Evolutionary conservation across 2,888 invertebrate species (phyloP).

Genomic region (Heliconius ethilla): DNA sequence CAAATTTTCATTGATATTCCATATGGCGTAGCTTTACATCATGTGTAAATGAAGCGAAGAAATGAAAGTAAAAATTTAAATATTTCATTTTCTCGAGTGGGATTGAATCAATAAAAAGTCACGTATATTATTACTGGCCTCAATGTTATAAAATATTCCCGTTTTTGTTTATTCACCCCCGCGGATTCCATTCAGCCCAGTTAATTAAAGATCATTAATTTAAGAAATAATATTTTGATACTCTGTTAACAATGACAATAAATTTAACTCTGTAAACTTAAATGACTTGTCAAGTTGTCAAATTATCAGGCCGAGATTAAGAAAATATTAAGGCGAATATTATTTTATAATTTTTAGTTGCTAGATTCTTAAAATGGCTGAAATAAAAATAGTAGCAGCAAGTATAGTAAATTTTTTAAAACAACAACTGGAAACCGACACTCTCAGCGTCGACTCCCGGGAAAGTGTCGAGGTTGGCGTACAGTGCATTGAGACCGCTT

Average conservation of each 20-base stretch:
- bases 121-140: too few species aligned
- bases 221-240: neutral
- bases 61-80: too few species aligned
- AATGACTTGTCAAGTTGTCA: conserved; percentile 38
- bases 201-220: neutral
- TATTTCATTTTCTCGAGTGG: too few species aligned
- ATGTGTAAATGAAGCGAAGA: too few species aligned
- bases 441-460: conserved; percentile 72
- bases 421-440: conserved; percentile 77
- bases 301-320: conserved; percentile 29
- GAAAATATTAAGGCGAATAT: conserved; percentile 21
- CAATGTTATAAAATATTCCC: too few species aligned
- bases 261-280: neutral
- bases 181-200: too few species aligned
- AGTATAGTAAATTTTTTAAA: conserved; percentile 82
- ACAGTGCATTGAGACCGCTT: conserved; percentile 96
- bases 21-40: too few species aligned
- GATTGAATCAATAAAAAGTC: too few species aligned
- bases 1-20: too few species aligned
- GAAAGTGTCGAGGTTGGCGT: conserved; percentile 96
- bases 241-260: neutral
- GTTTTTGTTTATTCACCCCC: too few species aligned
- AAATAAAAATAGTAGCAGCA: conserved; percentile 76
- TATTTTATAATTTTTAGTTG: conserved; percentile 2
- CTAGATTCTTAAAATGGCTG: conserved; percentile 61